These are phyloP conservation scores for Heliconius melpomene DNA, from an alignment of 1,140 invertebrate genomes.

Conservation along the genomic window DNA sequence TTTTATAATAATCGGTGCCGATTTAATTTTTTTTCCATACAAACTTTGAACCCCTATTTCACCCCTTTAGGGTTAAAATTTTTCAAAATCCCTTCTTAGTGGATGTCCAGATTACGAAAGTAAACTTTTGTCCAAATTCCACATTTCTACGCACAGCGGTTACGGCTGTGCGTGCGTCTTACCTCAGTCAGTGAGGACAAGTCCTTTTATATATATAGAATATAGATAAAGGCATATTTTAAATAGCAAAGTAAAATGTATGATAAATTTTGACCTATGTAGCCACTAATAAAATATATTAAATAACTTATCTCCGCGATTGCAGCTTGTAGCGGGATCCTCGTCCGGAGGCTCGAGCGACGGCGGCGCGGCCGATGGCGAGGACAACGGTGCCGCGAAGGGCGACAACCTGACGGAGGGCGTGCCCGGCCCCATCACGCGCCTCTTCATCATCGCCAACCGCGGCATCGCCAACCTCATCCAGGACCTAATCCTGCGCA, in stretches of 20 bases:
- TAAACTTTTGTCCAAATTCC: too few relatives aligned
- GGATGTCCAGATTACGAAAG: too few relatives aligned
- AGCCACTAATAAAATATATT: background rate
- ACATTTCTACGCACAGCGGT: too few relatives aligned
- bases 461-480: constrained; percentile 91
- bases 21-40: too few relatives aligned
- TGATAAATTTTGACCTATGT: background rate
- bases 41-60: too few relatives aligned
- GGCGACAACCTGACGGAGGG: constrained; percentile 87
- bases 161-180: too few relatives aligned
- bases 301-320: background rate
- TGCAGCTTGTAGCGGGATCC: constrained; percentile 89
- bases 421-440: constrained; percentile 91
- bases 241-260: background rate
- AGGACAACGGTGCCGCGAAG: constrained; percentile 80
- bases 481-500: constrained; percentile 92
- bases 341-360: constrained; percentile 84
- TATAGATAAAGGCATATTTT: background rate
- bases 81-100: too few relatives aligned
- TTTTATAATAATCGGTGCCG: too few relatives aligned
- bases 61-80: too few relatives aligned
- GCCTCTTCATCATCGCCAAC: constrained; percentile 92
- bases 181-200: too few relatives aligned
- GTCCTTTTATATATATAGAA: too few relatives aligned
- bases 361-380: constrained; percentile 81